These are phyloP conservation scores for Rafetus swinhoei DNA, from an alignment of 2,113 vertebrate genomes.

Conservation along the genomic window DNA sequence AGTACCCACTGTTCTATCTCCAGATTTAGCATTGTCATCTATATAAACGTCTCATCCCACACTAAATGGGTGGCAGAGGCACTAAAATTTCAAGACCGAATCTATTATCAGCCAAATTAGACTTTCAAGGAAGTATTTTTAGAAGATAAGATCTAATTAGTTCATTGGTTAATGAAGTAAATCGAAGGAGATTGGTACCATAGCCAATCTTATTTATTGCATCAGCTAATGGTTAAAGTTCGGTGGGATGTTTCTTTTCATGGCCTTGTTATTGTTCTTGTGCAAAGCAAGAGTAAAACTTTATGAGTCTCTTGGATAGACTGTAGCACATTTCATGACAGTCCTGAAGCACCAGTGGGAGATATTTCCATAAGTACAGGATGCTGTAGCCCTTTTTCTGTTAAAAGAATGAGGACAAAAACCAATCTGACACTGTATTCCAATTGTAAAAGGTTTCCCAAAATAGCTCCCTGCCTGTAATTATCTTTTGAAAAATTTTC, in stretches of 20 bases:
- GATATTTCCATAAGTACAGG: not conserved
- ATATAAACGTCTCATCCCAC: conserved; percentile 29
- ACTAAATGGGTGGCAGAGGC: conserved; percentile 33
- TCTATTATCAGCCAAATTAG: conserved; percentile 35
- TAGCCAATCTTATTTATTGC: conserved; percentile 46
- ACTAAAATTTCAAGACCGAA: conserved; percentile 28
- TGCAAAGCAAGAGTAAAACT: conserved; percentile 19
- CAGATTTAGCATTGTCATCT: conserved; percentile 13
- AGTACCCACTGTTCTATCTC: conserved; percentile 14
- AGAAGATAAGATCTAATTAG: conserved; percentile 62
- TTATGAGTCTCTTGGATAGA: conserved; percentile 27
- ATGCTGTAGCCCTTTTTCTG: not conserved
- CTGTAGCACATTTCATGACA: not conserved
- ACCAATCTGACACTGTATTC: not conserved
- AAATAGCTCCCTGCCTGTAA: not conserved
- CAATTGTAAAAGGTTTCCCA: not conserved
- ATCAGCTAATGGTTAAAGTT: conserved; percentile 28
- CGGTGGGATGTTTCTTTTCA: conserved; percentile 15
- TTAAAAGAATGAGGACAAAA: not conserved
- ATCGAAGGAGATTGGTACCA: conserved; percentile 27
- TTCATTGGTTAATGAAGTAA: conserved; percentile 71
- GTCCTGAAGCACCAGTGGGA: not conserved
- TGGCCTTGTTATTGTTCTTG: not conserved
- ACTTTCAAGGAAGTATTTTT: conserved; percentile 31
- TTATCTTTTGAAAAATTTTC: not conserved